Base-by-base conservation (phyloP, 1,140 invertebrate genomes). In the Brachionus rotundiformis region DNA sequence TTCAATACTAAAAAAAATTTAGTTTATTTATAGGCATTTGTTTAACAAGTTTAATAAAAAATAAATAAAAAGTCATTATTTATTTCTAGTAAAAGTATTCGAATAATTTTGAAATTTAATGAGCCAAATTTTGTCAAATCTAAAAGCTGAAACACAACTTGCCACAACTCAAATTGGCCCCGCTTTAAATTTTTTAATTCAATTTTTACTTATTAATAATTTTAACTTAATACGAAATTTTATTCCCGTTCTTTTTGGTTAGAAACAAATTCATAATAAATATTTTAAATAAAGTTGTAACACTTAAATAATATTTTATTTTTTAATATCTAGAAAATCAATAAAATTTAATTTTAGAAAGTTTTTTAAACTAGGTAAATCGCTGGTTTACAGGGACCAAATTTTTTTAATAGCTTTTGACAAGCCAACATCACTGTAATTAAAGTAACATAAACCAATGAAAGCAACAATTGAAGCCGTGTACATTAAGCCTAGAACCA, bases 381-480 rank as follows among this genome's bases (percentile, higher is more conserved):
- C 10, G 16, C 44, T 29, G 7, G 23, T 31, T 63, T 59, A 79
- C 29, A 81, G 29, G 11, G 59, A 23, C 79, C 79, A 81, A 19
- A 81, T n/a, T 68, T 63, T 63, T 81, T 81, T 81, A 23, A 81
- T 33, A 47, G 79, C 79, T 29, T 81, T 81, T 41, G 79, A 36
- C 36, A 81, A 29, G 31, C 79, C 79, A 29, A 81, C 19, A 68
- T 81, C 79, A 10, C 2, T 59, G 16, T 81, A 68, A n/a, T 63
- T 65, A 6, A 81, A 81, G 47, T 81, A 81, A 5, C 59, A 65
- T 16, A 82, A 29, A 73, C 81, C 81, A 36, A 68, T 25, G 49
- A 82, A 73, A 71, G 81, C 63, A 11, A 82, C 11, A 23, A 54
- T 6, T 41, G 81, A 41, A 27, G 36, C 39, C 3, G 63, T 16